phyloP scores from a whole-genome alignment of 2,113 vertebrate genomes.

The Telmatochromis brachygnathus region DNA sequence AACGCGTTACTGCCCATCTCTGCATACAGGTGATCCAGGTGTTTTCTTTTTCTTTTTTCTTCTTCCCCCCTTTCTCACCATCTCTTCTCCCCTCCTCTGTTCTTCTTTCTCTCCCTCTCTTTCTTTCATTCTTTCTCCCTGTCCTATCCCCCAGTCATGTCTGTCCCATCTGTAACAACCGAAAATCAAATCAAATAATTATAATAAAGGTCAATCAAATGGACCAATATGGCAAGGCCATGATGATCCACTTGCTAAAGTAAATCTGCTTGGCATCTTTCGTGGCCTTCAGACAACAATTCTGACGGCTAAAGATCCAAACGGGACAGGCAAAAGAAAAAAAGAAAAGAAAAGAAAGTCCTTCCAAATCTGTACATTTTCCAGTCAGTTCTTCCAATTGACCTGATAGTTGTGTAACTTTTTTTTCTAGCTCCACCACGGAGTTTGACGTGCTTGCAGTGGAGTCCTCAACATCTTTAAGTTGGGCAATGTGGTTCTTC shows the following conservation, averaged over 20 bases:
- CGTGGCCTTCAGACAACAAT: neutral
- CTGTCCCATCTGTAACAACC: neutral
- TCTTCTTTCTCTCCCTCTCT: neutral
- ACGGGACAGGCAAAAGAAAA: neutral
- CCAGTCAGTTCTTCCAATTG: neutral
- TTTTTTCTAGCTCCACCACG: neutral
- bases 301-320: neutral
- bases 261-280: neutral
- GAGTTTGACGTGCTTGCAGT: neutral
- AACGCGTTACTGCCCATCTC: no score
- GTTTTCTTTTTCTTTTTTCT: neutral
- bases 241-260: neutral
- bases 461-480: neutral
- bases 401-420: neutral
- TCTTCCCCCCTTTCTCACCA: rapidly evolving
- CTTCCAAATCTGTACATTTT: neutral
- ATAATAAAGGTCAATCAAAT: neutral
- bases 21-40: neutral
- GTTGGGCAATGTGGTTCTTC: neutral
- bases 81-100: neutral
- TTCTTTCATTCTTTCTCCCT: neutral
- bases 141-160: neutral
- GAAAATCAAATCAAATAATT: rapidly evolving
- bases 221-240: neutral
- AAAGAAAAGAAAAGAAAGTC: neutral